Evolutionary conservation across 1,140 invertebrate species (phyloP).

Genomic region (Octopus sinensis): DNA sequence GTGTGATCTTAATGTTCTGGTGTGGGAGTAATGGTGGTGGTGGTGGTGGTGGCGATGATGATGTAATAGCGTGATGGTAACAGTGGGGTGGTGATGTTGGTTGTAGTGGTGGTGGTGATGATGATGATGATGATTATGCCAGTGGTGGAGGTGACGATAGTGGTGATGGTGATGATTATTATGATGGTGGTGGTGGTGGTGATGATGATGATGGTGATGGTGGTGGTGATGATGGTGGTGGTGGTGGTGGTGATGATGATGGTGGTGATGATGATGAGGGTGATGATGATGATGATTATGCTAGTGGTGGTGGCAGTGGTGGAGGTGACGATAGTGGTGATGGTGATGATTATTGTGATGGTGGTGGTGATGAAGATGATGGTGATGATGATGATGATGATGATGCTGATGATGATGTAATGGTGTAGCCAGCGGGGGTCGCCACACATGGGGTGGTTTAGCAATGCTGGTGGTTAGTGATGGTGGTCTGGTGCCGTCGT

Average conservation of each 20-base stretch:
- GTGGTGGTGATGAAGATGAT: background rate
- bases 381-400: constrained; percentile 1
- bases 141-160: no score
- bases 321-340: background rate
- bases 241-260: background rate
- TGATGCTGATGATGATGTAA: background rate
- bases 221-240: background rate
- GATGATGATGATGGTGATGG: background rate
- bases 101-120: no score
- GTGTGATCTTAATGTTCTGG: no score
- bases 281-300: background rate
- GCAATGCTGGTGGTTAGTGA: no score
- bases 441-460: no score
- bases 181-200: background rate
- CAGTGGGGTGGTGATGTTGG: no score
- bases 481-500: no score
- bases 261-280: background rate
- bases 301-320: background rate
- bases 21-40: no score
- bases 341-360: background rate
- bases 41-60: no score
- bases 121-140: no score
- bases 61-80: no score
- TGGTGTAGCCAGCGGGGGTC: background rate
- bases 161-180: no score